Percentiles rank a stretch among this genome's conserved stretches.
Evolutionary conservation across 2,113 vertebrate genomes (phyloP).

Genomic region (Larimichthys crocea): DNA sequence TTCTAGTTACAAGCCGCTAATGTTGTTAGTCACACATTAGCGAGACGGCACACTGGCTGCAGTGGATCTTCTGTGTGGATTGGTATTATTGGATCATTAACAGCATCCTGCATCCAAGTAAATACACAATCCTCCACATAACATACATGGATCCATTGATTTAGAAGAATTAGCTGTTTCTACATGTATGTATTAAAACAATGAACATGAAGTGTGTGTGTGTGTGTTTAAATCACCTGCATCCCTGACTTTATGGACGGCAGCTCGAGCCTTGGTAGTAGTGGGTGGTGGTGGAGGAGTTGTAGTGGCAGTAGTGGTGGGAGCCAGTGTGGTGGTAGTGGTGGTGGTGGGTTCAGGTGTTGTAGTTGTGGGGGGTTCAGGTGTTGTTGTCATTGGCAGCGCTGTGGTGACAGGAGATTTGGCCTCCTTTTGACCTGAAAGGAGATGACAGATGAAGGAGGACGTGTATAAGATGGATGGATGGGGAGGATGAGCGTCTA

Average conservation of each 20-base stretch:
- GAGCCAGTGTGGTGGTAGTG: slow-evolving; percentile 57
- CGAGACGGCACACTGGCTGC: slow-evolving; percentile 5
- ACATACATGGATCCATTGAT: slow-evolving; percentile 43
- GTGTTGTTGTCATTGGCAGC: slow-evolving; percentile 62
- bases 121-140: slow-evolving; percentile 47
- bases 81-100: slow-evolving; percentile 48
- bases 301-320: slow-evolving; percentile 61
- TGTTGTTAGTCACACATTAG: slow-evolving; percentile 38
- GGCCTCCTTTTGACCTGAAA: slow-evolving; percentile 78
- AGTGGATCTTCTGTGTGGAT: slow-evolving; percentile 42
- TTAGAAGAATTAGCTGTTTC: slow-evolving; percentile 9
- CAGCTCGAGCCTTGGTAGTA: slow-evolving; percentile 79
- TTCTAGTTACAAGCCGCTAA: slow-evolving; percentile 26
- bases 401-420: slow-evolving; percentile 64
- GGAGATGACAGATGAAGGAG: slow-evolving; percentile 52
- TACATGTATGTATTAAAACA: slow-evolving; percentile 14
- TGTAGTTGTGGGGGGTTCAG: slow-evolving; percentile 71
- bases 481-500: slow-evolving; percentile 56
- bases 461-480: slow-evolving; percentile 18
- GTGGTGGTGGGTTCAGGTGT: slow-evolving; percentile 72
- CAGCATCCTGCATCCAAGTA: slow-evolving; percentile 36
- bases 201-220: neutral
- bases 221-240: slow-evolving; percentile 82
- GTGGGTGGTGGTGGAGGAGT: slow-evolving; percentile 60
- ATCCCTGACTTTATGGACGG: slow-evolving; percentile 85